Base-by-base conservation (phyloP, 1,140 invertebrate species). In the Chrysoperla carnea region DNA sequence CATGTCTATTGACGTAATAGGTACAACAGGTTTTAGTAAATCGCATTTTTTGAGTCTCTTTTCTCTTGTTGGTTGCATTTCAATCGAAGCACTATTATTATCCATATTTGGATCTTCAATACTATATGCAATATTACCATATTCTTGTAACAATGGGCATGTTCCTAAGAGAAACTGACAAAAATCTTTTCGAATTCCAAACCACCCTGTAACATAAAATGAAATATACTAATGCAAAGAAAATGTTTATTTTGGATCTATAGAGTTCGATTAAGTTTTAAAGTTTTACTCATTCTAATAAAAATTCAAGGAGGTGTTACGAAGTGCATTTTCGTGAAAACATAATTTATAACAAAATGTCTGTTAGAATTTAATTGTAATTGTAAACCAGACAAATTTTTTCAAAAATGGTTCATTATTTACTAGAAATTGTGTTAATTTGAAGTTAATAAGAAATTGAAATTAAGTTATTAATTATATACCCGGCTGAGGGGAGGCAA, bases 111-210 rank as follows among this genome's bases (percentile, higher is more conserved):
- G 48, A 45, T 67, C 51, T 46, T 79, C 74, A 31, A 74, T 79
- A 60, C 79, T 82, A 56, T 97, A 98, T 2, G 90, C 90, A 52
- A 98, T 96, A 61, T 99, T 98, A 5, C 90, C 93, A 60, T 98
- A 99, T 57, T 97, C 91, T 70, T 95, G 90, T 11, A 99, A 71
- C 44, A 92, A 70, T 1, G 93, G 93, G 68, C 91, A 96, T 1
- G 86, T 72, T 29, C 87, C 83, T 6, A 98, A 65, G 1, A 98
- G 62, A 60, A 96, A 97, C 52, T 90, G 86, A 59, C 91, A 96
- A 59, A 98, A 95, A 53, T 94, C 92, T 71, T 95, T 95, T 40
- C 92, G 72, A 47, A 98, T 89, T 23, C 92, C 94, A 67, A 97
- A 99, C 92, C 93, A 98, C 93, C 94, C 88, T 93, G 56, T 42